A percentile compares a stretch with the other conserved stretches of the same genome.
Conservation (phyloP, 2,888 invertebrate genomes). For the Mythimna ferrago region DNA sequence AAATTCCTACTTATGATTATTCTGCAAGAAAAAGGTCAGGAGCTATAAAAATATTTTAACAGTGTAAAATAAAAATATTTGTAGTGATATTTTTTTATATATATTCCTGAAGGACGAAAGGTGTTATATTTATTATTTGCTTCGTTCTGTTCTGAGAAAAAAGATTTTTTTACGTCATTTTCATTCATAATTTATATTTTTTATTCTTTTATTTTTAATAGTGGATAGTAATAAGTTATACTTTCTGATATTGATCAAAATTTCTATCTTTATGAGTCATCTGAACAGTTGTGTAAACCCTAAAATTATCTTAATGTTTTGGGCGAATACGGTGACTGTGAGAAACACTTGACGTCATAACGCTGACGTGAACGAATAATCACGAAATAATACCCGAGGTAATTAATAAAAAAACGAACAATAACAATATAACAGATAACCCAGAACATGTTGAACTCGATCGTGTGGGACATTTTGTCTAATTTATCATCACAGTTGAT, state of each 20-base stretch:
- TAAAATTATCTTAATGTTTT: slow-evolving; percentile 23
- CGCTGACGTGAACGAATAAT: slow-evolving; percentile 16
- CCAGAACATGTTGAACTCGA: not conserved
- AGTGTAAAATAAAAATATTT: slow-evolving; percentile 1
- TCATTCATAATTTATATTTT: slow-evolving; percentile 6
- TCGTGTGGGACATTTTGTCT: slow-evolving; percentile 21
- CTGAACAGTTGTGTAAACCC: slow-evolving; percentile 12
- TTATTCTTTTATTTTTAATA: not conserved
- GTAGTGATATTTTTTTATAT: slow-evolving; percentile 7
- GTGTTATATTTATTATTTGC: slow-evolving; percentile 12
- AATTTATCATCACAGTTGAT: slow-evolving; percentile 25
- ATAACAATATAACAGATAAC: slow-evolving; percentile 31
- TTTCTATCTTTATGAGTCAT: slow-evolving; percentile 31
- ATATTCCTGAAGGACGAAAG: slow-evolving; percentile 23
- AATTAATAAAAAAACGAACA: slow-evolving; percentile 20
- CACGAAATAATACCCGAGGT: slow-evolving; percentile 16
- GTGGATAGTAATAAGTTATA: not conserved
- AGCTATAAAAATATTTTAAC: slow-evolving; percentile 28
- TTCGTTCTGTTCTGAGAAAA: slow-evolving; percentile 13
- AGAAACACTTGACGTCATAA: slow-evolving; percentile 40
- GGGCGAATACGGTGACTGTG: slow-evolving; percentile 6
- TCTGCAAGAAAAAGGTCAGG: slow-evolving; percentile 9
- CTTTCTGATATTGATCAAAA: slow-evolving; percentile 1
- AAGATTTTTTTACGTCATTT: not conserved
- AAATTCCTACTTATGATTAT: slow-evolving; percentile 41